Conservation (phyloP, 1,140 invertebrate genomes). For the Lasioglossum baleicum region DNA sequence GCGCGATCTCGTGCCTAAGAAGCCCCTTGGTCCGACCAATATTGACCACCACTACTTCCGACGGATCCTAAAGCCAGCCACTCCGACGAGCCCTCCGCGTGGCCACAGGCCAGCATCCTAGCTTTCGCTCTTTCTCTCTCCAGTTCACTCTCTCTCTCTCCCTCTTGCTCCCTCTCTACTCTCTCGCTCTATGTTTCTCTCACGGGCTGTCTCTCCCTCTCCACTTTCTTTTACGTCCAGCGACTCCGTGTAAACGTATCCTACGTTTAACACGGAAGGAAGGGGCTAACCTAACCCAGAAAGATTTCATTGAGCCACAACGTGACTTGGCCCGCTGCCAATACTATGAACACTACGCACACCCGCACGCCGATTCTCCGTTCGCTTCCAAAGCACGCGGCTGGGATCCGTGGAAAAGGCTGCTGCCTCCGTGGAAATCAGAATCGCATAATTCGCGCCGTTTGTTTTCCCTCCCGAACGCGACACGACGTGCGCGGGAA, state of each 20-base stretch:
- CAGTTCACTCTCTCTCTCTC: background rate
- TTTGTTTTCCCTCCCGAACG: background rate
- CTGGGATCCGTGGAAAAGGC: slow-evolving; percentile 1
- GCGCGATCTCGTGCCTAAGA: slow-evolving; percentile 41
- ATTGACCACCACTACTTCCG: slow-evolving; percentile 71
- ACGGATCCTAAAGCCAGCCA: slow-evolving; percentile 51
- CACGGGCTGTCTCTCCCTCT: slow-evolving; percentile 28
- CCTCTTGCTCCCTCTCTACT: slow-evolving; percentile 41
- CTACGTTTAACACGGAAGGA: slow-evolving; percentile 73
- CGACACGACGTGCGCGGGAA: background rate
- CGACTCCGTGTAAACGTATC: slow-evolving; percentile 71
- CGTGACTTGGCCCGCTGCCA: slow-evolving; percentile 74
- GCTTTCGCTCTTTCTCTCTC: slow-evolving; percentile 4
- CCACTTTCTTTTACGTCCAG: slow-evolving; percentile 44
- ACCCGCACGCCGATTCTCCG: slow-evolving; percentile 43
- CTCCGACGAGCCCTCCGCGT: slow-evolving; percentile 49
- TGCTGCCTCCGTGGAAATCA: background rate
- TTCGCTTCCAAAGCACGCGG: slow-evolving; percentile 32
- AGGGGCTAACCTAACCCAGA: slow-evolving; percentile 75
- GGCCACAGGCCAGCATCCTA: slow-evolving; percentile 63
- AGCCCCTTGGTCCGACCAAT: slow-evolving; percentile 64
- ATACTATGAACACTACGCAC: slow-evolving; percentile 73
- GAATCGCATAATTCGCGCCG: background rate
- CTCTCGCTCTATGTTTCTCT: background rate
- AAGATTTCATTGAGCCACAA: slow-evolving; percentile 79